phyloP scores from a whole-genome alignment of 1,140 invertebrate genomes.

The Pemphigus obesinymphae region DNA sequence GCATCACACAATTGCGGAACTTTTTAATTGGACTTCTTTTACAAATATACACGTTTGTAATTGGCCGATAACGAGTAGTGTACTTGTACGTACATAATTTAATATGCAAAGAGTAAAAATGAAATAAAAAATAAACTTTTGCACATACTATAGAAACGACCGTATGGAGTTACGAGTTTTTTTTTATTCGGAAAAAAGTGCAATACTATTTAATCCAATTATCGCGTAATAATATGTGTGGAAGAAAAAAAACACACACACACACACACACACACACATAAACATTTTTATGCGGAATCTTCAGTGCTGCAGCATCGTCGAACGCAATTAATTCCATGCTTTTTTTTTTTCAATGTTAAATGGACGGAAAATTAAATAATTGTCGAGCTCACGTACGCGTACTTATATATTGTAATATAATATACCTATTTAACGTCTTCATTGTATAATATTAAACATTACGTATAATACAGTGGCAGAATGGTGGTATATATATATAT shows the following conservation, averaged over 20 bases:
- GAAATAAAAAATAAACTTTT: constrained; percentile 2
- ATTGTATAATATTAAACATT: constrained; percentile 11
- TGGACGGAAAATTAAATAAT: constrained; percentile 22
- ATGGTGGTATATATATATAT: too few species aligned
- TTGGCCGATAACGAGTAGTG: background rate
- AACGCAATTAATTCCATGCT: constrained; percentile 5
- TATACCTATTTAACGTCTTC: constrained; percentile 5
- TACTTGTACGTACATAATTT: too few species aligned
- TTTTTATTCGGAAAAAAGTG: too few species aligned
- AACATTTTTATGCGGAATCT: background rate
- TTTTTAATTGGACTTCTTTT: background rate
- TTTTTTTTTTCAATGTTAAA: constrained; percentile 2
- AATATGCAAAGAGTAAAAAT: too few species aligned
- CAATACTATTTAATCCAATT: constrained; percentile 16
- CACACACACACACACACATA: too few species aligned
- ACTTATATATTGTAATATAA: too few species aligned
- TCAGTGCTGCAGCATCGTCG: background rate
- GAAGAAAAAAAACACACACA: too few species aligned
- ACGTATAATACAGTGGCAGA: too few species aligned
- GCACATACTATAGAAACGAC: background rate
- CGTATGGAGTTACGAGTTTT: constrained; percentile 15
- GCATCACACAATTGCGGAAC: background rate
- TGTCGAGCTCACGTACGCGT: constrained; percentile 7
- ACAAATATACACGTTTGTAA: background rate
- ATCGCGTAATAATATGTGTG: background rate